phyloP scores from a whole-genome alignment of 1,140 invertebrate species.

The Microplitis mediator region DNA sequence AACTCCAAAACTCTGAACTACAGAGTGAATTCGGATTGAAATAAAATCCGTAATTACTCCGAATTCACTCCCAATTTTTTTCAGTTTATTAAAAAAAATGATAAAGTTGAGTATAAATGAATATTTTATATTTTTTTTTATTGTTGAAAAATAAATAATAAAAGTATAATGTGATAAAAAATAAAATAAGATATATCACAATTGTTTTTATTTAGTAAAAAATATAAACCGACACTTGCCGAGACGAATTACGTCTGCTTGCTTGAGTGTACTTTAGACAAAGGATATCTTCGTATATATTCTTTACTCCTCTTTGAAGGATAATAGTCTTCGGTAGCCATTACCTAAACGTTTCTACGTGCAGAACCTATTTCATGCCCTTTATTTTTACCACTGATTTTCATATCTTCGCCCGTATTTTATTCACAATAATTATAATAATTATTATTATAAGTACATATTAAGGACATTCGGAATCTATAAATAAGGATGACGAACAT shows the following conservation, averaged over 20 bases:
- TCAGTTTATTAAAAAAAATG: too few species aligned
- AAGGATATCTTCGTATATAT: background rate
- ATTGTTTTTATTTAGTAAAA: background rate
- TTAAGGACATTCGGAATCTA: background rate
- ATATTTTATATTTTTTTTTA: too few species aligned
- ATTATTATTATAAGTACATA: background rate
- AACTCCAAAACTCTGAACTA: too few species aligned
- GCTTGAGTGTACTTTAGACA: background rate
- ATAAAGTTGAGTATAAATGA: too few species aligned
- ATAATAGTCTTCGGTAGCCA: constrained; percentile 11
- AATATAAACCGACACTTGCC: background rate
- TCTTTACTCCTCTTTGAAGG: background rate
- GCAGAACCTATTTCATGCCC: background rate
- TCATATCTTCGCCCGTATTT: too few species aligned
- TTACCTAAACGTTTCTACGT: constrained; percentile 8
- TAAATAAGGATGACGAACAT: background rate
- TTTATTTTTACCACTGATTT: background rate
- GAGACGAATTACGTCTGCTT: constrained; percentile 3
- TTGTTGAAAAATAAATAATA: too few species aligned
- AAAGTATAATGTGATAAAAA: too few species aligned
- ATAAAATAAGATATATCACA: too few species aligned
- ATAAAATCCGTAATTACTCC: too few species aligned
- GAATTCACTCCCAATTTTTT: too few species aligned
- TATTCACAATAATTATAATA: too few species aligned
- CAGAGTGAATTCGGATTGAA: too few species aligned